phyloP scores from a whole-genome alignment of 2,888 invertebrate genomes.

The Callinectes sapidus region DNA sequence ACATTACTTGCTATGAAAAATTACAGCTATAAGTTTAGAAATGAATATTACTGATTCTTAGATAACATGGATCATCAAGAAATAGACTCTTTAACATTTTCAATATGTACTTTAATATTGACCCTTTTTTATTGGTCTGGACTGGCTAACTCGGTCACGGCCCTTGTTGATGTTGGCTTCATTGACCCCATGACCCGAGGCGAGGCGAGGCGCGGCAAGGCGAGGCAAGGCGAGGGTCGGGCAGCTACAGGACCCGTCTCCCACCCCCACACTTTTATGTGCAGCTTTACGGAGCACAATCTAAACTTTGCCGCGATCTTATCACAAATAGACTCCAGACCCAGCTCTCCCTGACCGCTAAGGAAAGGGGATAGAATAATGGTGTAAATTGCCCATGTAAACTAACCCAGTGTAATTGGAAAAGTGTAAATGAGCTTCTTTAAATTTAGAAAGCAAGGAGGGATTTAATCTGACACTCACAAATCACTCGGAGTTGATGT shows the following conservation, averaged over 20 bases:
- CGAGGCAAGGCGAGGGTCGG: background rate
- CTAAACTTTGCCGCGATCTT: constrained; percentile 56
- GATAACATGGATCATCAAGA: too few species aligned
- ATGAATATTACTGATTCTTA: too few species aligned
- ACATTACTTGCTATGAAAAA: too few species aligned
- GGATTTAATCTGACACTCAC: background rate
- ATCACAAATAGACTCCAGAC: constrained; percentile 45
- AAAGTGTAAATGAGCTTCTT: background rate
- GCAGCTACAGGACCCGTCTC: background rate
- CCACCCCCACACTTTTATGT: constrained; percentile 36
- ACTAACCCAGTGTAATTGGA: background rate
- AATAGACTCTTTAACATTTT: too few species aligned
- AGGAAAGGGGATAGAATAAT: background rate
- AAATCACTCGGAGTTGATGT: background rate
- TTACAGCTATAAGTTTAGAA: too few species aligned
- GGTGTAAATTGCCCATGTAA: constrained; percentile 3
- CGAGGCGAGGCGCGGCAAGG: background rate
- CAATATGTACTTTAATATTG: too few species aligned
- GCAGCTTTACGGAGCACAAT: constrained; percentile 55
- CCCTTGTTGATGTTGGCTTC: background rate
- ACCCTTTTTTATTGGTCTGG: background rate
- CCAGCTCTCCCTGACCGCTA: constrained; percentile 37
- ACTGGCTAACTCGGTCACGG: background rate
- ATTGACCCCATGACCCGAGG: background rate
- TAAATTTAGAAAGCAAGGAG: background rate